Evolutionary conservation across 2,113 vertebrate genomes (phyloP).

Genomic region (Heterochromis multidens): DNA sequence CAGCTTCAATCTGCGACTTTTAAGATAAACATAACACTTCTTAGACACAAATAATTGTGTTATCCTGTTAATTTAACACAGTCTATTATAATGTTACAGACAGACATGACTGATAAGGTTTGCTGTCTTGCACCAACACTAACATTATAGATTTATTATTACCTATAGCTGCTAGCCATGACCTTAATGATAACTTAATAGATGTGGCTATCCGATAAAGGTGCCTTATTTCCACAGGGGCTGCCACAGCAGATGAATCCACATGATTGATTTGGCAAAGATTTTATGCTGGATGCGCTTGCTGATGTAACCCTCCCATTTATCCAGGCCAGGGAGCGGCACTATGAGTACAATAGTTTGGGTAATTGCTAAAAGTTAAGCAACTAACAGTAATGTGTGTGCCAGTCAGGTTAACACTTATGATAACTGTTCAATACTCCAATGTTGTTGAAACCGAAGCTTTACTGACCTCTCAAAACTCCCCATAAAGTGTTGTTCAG

Average conservation of each 20-base stretch:
- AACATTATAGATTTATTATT: background rate
- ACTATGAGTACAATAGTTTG: background rate
- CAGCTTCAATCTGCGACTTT: background rate
- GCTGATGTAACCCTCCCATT: background rate
- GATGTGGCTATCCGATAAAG: background rate
- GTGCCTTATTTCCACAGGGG: background rate
- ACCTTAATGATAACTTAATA: background rate
- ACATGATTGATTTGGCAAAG: too few species aligned
- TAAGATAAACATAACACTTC: background rate
- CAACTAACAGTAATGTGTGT: background rate
- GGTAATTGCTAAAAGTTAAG: background rate
- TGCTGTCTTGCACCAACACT: background rate
- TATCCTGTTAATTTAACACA: background rate
- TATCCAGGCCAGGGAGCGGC: background rate
- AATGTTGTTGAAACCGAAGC: background rate
- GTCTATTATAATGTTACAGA: background rate
- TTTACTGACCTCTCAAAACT: background rate
- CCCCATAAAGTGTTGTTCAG: background rate
- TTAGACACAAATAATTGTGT: background rate
- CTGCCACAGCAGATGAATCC: too few species aligned
- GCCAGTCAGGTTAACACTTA: background rate
- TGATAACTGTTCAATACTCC: background rate
- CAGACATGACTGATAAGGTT: background rate
- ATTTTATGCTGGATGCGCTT: too few species aligned
- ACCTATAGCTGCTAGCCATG: background rate